Base-by-base conservation (phyloP, 2,113 vertebrate species). In the Amblyopsis rosae region DNA sequence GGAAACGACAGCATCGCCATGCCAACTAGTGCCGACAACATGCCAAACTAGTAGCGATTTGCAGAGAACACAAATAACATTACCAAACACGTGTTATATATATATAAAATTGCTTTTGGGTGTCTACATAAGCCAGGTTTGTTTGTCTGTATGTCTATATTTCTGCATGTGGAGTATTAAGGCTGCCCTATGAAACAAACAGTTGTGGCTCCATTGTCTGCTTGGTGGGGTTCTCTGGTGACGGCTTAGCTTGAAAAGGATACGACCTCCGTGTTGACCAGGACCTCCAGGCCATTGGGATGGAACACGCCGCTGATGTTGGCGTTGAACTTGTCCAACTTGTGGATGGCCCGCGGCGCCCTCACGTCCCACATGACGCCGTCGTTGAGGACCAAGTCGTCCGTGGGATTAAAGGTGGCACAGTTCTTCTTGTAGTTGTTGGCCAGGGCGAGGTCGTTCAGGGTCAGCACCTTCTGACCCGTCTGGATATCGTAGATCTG, bases 301-400 rank as follows among this genome's bases (percentile, higher is more conserved):
- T 98, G 97, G 82, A 99, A 99, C 50, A 98, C 97, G 0, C 97
- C 97, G 75, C 97, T 99, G 92, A 99, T 96, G 89, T 96, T 98
- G 95, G 96, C 97, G 92, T 99, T 99, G 93, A 99, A 99, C 87
- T 99, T 98, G 91, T 99, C 97, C 56, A 99, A 99, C 90, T 98
- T 99, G 80, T 99, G 97, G 65, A 99, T 94, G 82, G 97, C 96
- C 82, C 93, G 92, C 9, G 96, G 86, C 1, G 92, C 94, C 73
- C 96, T 94, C 48, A 98, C 94, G 79, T 99, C 97, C 97, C 97
- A 98, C 81, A 99, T 92, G 69, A 99, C 97, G 6, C 97, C 97
- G 76, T 99, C 97, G 33, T 98, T 99, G 86, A 99, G 92, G 81
- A 98, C 96, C 91, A 99, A 94, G 88, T 99, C 96, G n/a, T 99